Evolutionary conservation across 2,888 invertebrate genomes (phyloP).

Genomic region (Troides aeacus): DNA sequence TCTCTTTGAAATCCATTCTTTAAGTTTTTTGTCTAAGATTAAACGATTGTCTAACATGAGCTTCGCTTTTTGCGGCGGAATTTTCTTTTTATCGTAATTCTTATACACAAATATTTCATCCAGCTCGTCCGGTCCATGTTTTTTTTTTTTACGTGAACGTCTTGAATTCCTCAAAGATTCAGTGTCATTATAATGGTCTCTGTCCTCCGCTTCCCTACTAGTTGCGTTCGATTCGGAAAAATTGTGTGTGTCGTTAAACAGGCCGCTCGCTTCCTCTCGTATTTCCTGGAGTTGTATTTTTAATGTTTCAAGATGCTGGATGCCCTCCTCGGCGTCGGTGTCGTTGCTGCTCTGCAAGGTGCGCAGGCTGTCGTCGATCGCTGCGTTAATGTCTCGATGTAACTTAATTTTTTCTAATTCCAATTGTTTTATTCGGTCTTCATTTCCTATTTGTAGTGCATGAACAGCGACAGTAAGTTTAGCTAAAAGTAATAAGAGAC

Average conservation of each 20-base stretch:
- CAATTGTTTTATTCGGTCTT: slow-evolving; percentile 7
- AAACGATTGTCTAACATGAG: slow-evolving; percentile 9
- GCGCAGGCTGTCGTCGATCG: slow-evolving; percentile 20
- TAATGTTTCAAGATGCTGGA: slow-evolving; percentile 2
- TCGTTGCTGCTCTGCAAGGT: slow-evolving; percentile 3
- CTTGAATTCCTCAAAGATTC: background rate
- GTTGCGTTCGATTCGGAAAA: background rate
- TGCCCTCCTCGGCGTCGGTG: slow-evolving; percentile 6
- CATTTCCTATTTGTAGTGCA: background rate
- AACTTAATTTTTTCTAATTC: slow-evolving; percentile 16
- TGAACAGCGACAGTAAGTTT: too few species aligned
- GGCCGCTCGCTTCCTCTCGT: background rate
- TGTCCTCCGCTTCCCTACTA: background rate
- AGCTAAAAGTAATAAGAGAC: too few species aligned
- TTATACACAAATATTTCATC: slow-evolving; percentile 13
- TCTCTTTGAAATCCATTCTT: slow-evolving; percentile 20
- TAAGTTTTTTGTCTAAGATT: slow-evolving; percentile 14
- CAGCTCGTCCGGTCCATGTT: slow-evolving; percentile 1
- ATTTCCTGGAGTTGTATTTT: slow-evolving; percentile 9
- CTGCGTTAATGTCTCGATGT: slow-evolving; percentile 7
- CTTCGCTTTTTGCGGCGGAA: slow-evolving; percentile 3
- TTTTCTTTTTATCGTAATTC: slow-evolving; percentile 2
- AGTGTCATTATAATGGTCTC: background rate
- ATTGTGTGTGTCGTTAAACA: background rate
- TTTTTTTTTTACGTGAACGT: slow-evolving; percentile 14